phyloP scores from a whole-genome alignment of 2,888 invertebrate species.

The Xestobium rufovillosum region DNA sequence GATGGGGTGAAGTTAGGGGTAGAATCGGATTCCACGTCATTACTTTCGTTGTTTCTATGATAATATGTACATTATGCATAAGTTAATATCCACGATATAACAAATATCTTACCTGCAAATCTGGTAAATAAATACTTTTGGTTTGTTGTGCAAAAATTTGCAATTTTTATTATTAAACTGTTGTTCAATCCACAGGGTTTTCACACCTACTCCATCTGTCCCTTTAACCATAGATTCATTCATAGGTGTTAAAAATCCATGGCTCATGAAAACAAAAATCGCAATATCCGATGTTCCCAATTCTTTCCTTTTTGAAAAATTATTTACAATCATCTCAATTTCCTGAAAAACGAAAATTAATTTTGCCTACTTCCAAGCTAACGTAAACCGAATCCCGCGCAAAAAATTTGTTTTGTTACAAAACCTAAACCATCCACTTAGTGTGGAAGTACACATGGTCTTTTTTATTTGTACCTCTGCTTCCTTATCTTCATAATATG shows the following conservation, averaged over 20 bases:
- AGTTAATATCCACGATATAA: constrained; percentile 4
- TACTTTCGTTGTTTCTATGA: not conserved
- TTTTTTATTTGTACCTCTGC: too few relatives aligned
- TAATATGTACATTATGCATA: too few relatives aligned
- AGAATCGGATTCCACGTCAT: not conserved
- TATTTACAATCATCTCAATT: constrained; percentile 42
- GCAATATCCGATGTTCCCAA: constrained; percentile 51
- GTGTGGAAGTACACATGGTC: too few relatives aligned
- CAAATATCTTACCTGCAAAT: constrained; percentile 50
- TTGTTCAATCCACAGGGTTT: constrained; percentile 48
- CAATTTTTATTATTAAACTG: constrained; percentile 54
- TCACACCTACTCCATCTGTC: constrained; percentile 47
- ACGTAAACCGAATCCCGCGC: too few relatives aligned
- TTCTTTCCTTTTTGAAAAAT: constrained; percentile 40
- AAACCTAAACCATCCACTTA: too few relatives aligned
- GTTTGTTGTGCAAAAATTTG: constrained; percentile 49
- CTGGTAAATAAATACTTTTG: constrained; percentile 66
- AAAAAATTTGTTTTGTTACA: too few relatives aligned
- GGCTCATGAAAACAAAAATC: constrained; percentile 60
- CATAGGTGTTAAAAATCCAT: constrained; percentile 48
- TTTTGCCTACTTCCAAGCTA: constrained; percentile 6
- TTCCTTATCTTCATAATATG: constrained; percentile 41
- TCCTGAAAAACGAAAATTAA: constrained; percentile 30
- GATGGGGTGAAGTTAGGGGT: constrained; percentile 10
- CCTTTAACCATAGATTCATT: constrained; percentile 50